A percentile compares a stretch with the other conserved stretches of the same genome.
These are phyloP conservation scores for Galleria mellonella DNA, from an alignment of 1,140 invertebrate genomes.

Conservation along the genomic window DNA sequence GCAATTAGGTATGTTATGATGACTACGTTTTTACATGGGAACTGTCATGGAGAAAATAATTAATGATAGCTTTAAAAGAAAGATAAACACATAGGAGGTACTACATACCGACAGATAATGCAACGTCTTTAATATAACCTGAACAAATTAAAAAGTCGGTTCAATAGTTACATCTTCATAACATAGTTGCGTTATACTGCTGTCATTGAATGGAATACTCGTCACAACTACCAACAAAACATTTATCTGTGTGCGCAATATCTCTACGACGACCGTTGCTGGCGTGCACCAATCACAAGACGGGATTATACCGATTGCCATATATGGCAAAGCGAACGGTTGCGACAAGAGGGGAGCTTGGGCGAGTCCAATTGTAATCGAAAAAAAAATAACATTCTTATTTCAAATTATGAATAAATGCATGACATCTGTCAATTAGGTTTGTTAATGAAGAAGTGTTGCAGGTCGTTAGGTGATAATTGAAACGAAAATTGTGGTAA, in stretches of 20 bases:
- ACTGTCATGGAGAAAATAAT: too few relatives aligned
- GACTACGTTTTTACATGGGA: too few relatives aligned
- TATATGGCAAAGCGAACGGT: conserved; percentile 83
- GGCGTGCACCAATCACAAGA: conserved; percentile 76
- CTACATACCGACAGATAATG: too few relatives aligned
- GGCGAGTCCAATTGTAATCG: conserved; percentile 39
- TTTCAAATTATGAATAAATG: conserved; percentile 44
- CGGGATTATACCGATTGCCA: conserved; percentile 82
- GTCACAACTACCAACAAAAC: conserved; percentile 27
- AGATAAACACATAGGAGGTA: too few relatives aligned
- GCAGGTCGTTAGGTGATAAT: conserved; percentile 27
- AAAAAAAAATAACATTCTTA: conserved; percentile 43
- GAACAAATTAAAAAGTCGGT: too few relatives aligned
- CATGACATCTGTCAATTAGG: conserved; percentile 31
- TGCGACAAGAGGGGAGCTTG: conserved; percentile 59
- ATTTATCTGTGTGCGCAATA: conserved; percentile 31
- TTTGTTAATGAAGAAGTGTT: conserved; percentile 25
- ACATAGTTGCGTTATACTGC: too few relatives aligned
- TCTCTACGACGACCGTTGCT: conserved; percentile 50
- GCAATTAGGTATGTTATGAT: too few relatives aligned
- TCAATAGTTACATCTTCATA: too few relatives aligned
- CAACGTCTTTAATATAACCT: too few relatives aligned
- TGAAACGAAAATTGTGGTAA: conserved; percentile 20
- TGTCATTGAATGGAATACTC: conserved; percentile 40
- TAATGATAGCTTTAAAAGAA: too few relatives aligned